Base-by-base conservation (phyloP, 2,888 invertebrate species). In the Pycnomerus fuliginosus region DNA sequence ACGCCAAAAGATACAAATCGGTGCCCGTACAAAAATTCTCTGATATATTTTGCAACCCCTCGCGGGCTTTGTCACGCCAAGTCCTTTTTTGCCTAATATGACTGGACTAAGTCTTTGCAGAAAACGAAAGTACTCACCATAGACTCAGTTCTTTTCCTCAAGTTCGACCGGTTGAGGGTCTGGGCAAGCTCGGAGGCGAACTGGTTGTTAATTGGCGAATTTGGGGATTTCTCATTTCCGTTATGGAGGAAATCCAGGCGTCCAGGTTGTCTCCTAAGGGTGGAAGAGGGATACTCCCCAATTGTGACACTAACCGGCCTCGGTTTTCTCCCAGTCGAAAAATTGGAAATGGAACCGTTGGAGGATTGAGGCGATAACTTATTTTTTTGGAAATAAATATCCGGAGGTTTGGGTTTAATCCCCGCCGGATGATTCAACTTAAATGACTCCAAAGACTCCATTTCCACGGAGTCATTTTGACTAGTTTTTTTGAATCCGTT, bases 381-480 rank as follows among this genome's bases (percentile, higher is more conserved):
- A 13, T 47, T 48, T 48, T 59, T 66, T 50, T 78, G 76, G 65
- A 86, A 87, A 65, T 86, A 87, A 34, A 80, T 81, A 15, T 80
- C 75, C 10, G 87, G 87, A 4, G 85, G 86, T 60, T 80, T 82
- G 25, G 83, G 83, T 42, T 74, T 75, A 14, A 77, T 72, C 43
- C 76, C 78, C 2, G 27, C 35, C 14, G 83, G 81, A 62, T 83
- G 82, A 52, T 82, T 83, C 53, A 87, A 67, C 62, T 82, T 83
- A 69, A 83, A 86, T 3, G 87, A 87, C 67, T 87, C 87, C 55
- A 87, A 72, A 13, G 86, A 86, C 61, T 86, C 84, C 76, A 87
- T 78, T 69, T 87, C 87, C 7, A 83, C 87, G 20, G 79, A 76
- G 47, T 83, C 83, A 31, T 68, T 71, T 55, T 35, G 53, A 42